A percentile compares a stretch with the other conserved stretches of the same genome.
phyloP scores from a whole-genome alignment of 1,140 invertebrate genomes.

The Drosophila pseudoobscura region DNA sequence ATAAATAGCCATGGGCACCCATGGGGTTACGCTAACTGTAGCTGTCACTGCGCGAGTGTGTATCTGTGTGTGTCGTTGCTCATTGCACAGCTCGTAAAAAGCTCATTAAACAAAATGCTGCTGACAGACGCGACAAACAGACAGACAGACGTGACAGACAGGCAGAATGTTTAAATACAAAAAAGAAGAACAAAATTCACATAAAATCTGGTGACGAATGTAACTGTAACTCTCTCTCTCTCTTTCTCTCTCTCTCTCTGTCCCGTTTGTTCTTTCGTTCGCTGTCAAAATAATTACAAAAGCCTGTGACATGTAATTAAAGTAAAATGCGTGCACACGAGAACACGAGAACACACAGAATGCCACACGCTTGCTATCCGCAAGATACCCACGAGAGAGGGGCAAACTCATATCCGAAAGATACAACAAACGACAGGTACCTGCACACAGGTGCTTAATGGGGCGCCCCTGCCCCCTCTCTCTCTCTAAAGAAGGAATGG shows the following conservation, averaged over 20 bases:
- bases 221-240: constrained; percentile 41
- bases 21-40: constrained; percentile 25
- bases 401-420: constrained; percentile 8
- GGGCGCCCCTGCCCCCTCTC: constrained; percentile 8
- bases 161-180: background rate
- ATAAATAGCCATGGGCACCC: background rate
- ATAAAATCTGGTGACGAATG: constrained; percentile 52
- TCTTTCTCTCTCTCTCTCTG: background rate
- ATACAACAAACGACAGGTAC: background rate
- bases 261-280: constrained; percentile 1
- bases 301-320: constrained; percentile 76
- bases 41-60: constrained; percentile 31
- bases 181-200: constrained; percentile 17
- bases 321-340: constrained; percentile 59
- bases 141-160: constrained; percentile 24
- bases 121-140: constrained; percentile 36
- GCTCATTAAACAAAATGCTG: constrained; percentile 71
- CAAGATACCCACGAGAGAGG: constrained; percentile 24
- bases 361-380: constrained; percentile 48
- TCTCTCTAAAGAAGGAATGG: constrained; percentile 17
- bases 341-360: background rate
- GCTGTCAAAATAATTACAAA: constrained; percentile 78
- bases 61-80: constrained; percentile 16
- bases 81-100: constrained; percentile 67
- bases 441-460: constrained; percentile 54